Evolutionary conservation across 2,888 invertebrate genomes (phyloP).

Genomic region (Agelastica alni): DNA sequence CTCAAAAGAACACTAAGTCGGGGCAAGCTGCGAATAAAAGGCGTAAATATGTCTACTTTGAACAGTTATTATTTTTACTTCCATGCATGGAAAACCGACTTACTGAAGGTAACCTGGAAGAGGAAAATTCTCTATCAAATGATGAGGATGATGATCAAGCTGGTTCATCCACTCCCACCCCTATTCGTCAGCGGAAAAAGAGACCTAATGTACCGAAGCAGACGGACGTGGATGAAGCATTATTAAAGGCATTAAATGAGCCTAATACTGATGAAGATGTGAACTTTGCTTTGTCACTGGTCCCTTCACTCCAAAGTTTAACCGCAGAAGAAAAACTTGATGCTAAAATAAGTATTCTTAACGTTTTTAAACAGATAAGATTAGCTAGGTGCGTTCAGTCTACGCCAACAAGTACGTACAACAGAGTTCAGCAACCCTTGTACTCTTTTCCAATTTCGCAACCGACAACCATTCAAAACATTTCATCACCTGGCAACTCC

Average conservation of each 20-base stretch:
- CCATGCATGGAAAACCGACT: conserved; percentile 9
- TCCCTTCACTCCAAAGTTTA: background rate
- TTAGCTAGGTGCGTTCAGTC: background rate
- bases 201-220: conserved; percentile 3
- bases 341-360: conserved; percentile 6
- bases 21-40: conserved; percentile 3
- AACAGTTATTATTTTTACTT: conserved; percentile 7
- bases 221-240: conserved; percentile 1
- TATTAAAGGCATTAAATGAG: background rate
- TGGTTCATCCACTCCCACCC: conserved; percentile 1
- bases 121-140: conserved; percentile 1
- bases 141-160: background rate
- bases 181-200: conserved; percentile 3
- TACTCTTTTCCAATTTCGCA: conserved; percentile 2
- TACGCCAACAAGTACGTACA: conserved; percentile 5
- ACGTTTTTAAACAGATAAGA: conserved; percentile 12
- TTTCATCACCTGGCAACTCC: conserved; percentile 6
- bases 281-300: background rate
- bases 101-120: conserved; percentile 4
- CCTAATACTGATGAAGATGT: background rate
- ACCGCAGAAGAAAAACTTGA: conserved; percentile 10
- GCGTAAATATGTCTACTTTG: conserved; percentile 4
- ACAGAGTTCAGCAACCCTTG: conserved; percentile 6
- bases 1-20: conserved; percentile 1
- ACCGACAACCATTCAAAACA: conserved; percentile 7